phyloP scores from a whole-genome alignment of 1,140 invertebrate species.

The Pseudoatta argentina region DNA sequence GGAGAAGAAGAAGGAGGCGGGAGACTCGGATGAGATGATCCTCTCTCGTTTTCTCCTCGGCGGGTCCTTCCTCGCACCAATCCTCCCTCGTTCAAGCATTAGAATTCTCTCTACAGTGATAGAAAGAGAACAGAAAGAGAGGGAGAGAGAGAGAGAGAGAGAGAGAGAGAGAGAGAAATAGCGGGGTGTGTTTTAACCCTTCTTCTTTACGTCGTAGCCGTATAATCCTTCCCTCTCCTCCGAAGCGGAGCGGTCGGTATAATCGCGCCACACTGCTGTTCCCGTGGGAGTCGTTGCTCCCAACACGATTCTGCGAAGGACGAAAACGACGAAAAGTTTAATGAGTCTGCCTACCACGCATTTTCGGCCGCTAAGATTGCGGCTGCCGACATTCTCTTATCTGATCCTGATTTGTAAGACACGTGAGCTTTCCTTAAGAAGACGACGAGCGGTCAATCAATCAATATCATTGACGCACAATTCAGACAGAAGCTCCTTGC shows the following conservation, averaged over 20 bases:
- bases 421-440: neutral
- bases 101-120: constrained; percentile 60
- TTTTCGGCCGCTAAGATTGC: constrained; percentile 68
- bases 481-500: neutral
- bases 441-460: neutral
- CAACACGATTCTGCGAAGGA: constrained; percentile 78
- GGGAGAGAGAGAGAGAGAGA: no score
- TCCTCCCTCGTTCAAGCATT: constrained; percentile 60
- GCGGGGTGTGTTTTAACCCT: constrained; percentile 71
- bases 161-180: neutral
- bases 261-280: constrained; percentile 79
- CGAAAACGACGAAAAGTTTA: constrained; percentile 85
- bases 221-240: constrained; percentile 69
- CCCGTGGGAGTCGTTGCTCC: constrained; percentile 78
- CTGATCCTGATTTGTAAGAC: constrained; percentile 23
- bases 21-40: constrained; percentile 39
- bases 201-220: constrained; percentile 66
- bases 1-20: constrained; percentile 33
- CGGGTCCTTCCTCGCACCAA: neutral
- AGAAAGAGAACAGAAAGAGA: neutral
- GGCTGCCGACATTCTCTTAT: constrained; percentile 42
- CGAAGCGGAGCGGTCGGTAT: constrained; percentile 71
- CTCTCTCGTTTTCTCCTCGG: constrained; percentile 57
- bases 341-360: constrained; percentile 78
- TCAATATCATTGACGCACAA: neutral